Conservation (phyloP, 2,113 vertebrate species). For the Salvator merianae region DNA sequence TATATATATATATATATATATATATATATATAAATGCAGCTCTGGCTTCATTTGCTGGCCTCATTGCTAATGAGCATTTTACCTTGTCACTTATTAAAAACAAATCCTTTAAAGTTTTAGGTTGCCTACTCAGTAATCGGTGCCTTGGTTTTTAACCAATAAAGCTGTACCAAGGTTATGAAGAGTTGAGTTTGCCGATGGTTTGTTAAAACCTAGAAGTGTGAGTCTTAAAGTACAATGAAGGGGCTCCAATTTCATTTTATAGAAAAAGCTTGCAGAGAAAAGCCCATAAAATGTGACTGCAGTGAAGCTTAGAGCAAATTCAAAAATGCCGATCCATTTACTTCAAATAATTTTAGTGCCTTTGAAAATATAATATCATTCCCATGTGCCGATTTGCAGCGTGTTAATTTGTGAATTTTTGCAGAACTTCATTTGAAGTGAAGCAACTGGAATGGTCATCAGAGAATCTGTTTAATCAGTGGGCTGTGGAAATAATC, state of each 20-base stretch:
- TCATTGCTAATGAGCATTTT: conserved; percentile 15
- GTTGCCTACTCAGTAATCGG: not conserved
- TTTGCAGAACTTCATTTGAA: not conserved
- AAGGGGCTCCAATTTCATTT: not conserved
- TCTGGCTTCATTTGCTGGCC: conserved; percentile 32
- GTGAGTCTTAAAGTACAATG: conserved; percentile 1
- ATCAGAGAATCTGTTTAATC: not conserved
- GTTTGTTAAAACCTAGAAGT: conserved; percentile 5
- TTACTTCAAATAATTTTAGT: conserved; percentile 12
- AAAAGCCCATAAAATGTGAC: not conserved
- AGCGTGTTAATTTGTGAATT: conserved; percentile 28
- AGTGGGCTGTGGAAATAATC: not conserved
- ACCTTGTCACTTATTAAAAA: conserved; percentile 21
- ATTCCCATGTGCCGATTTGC: conserved; percentile 21
- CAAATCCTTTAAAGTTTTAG: conserved; percentile 22
- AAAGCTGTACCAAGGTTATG: conserved; percentile 1
- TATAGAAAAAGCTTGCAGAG: not conserved
- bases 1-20: too few species aligned
- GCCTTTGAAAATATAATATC: conserved; percentile 18
- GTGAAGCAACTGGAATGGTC: not conserved
- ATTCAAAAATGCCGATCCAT: conserved; percentile 4
- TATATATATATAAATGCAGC: conserved; percentile 20
- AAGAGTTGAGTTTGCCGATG: conserved; percentile 16
- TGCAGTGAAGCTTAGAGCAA: not conserved
- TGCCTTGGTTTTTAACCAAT: conserved; percentile 13